These are phyloP conservation scores for Xenotilapia longispinis DNA, from an alignment of 2,113 vertebrate genomes.

Conservation along the genomic window DNA sequence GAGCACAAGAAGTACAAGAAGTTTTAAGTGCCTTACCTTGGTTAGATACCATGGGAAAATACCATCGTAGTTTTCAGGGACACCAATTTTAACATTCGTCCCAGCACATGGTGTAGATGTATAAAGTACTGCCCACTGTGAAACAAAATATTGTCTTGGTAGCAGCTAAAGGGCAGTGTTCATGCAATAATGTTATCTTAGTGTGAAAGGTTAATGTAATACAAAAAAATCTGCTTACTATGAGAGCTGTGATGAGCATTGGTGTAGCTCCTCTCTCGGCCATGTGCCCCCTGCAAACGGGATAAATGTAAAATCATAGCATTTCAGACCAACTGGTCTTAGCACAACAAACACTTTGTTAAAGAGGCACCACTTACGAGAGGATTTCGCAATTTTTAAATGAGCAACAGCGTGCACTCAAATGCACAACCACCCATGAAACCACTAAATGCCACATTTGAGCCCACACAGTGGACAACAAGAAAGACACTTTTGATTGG, in stretches of 20 bases:
- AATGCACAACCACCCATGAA: neutral
- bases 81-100: slow-evolving; percentile 70
- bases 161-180: neutral
- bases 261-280: neutral
- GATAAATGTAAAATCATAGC: neutral
- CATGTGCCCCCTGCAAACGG: slow-evolving; percentile 31
- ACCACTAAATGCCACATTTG: neutral
- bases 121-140: slow-evolving; percentile 41
- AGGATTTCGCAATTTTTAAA: neutral
- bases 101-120: slow-evolving; percentile 38
- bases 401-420: neutral
- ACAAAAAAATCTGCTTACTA: slow-evolving; percentile 26
- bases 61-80: slow-evolving; percentile 75
- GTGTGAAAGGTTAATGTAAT: neutral
- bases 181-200: neutral
- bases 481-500: neutral
- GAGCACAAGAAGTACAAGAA: neutral
- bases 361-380: slow-evolving; percentile 27
- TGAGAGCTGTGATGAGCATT: slow-evolving; percentile 4
- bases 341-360: slow-evolving; percentile 6
- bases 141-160: neutral
- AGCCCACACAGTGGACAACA: neutral
- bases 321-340: neutral
- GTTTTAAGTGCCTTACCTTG: slow-evolving; percentile 68
- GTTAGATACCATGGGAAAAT: slow-evolving; percentile 76